Percentiles rank a stretch among this genome's conserved stretches.
Evolutionary conservation across 1,140 invertebrate genomes (phyloP).

Genomic region (Camponotus vicinus): DNA sequence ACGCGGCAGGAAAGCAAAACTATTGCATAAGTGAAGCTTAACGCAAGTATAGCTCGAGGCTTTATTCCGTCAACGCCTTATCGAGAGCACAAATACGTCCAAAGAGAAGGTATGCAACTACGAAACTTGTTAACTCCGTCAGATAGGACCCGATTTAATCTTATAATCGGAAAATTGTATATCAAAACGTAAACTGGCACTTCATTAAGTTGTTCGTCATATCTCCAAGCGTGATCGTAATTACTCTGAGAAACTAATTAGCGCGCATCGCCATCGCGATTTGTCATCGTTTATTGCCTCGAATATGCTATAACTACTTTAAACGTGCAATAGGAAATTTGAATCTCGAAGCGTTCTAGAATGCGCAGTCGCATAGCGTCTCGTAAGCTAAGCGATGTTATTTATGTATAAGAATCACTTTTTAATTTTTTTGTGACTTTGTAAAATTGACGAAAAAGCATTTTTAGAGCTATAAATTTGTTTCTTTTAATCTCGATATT

Average conservation of each 20-base stretch:
- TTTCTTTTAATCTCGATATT: too few relatives aligned
- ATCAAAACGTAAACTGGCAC: conserved; percentile 51
- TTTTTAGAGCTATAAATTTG: too few relatives aligned
- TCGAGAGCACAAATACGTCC: conserved; percentile 13
- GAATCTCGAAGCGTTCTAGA: neutral
- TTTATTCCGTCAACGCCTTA: conserved; percentile 49
- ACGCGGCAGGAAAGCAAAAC: conserved; percentile 18
- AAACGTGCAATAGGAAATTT: neutral
- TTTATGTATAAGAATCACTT: conserved; percentile 19
- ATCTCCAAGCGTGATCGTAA: conserved; percentile 64
- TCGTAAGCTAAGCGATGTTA: neutral
- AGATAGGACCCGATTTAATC: conserved; percentile 50
- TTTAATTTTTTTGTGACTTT: neutral
- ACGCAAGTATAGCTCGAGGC: conserved; percentile 26
- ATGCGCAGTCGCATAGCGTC: neutral
- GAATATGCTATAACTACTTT: conserved; percentile 19
- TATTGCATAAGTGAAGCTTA: conserved; percentile 33
- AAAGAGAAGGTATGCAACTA: neutral
- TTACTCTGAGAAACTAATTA: conserved; percentile 70
- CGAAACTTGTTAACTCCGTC: conserved; percentile 49
- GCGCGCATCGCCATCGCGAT: conserved; percentile 26
- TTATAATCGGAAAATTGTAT: conserved; percentile 62
- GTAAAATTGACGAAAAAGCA: too few relatives aligned
- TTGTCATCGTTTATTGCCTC: conserved; percentile 50
- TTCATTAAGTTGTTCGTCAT: conserved; percentile 58